A percentile compares a stretch with the other conserved stretches of the same genome.
Conservation (phyloP, 2,797 vertebrate species). For the Danio choprae region DNA sequence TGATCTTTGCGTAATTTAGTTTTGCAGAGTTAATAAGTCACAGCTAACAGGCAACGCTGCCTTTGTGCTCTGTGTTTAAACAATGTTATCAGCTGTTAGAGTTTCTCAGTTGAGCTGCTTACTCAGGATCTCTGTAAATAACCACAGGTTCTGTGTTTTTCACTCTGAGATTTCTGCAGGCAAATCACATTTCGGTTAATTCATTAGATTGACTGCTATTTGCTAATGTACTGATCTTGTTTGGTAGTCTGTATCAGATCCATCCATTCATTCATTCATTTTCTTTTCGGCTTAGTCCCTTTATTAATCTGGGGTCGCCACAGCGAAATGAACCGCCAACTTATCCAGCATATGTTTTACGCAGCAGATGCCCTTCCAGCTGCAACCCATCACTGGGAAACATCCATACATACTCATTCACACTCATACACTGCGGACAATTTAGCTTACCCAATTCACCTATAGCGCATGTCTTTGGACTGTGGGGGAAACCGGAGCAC, state of each 20-base stretch:
- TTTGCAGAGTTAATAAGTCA: conserved; percentile 27
- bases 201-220: neutral
- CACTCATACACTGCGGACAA: no score
- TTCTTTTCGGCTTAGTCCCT: no score
- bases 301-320: no score
- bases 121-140: neutral
- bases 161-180: neutral
- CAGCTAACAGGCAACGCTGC: neutral
- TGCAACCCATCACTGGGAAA: no score
- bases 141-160: neutral
- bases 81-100: conserved; percentile 20
- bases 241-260: neutral
- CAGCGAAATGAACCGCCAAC: no score
- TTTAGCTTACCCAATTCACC: no score
- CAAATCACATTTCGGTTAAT: neutral
- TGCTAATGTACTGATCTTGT: neutral
- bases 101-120: conserved; percentile 3
- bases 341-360: no score
- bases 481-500: no score
- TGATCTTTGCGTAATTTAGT: conserved; percentile 1
- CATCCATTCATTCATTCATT: no score
- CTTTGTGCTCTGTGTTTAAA: conserved; percentile 23
- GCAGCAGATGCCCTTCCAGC: no score
- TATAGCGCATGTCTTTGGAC: no score
- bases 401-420: no score